A percentile compares a stretch with the other conserved stretches of the same genome.
Conservation (phyloP, 1,140 invertebrate species). For the Ladona fulva region DNA sequence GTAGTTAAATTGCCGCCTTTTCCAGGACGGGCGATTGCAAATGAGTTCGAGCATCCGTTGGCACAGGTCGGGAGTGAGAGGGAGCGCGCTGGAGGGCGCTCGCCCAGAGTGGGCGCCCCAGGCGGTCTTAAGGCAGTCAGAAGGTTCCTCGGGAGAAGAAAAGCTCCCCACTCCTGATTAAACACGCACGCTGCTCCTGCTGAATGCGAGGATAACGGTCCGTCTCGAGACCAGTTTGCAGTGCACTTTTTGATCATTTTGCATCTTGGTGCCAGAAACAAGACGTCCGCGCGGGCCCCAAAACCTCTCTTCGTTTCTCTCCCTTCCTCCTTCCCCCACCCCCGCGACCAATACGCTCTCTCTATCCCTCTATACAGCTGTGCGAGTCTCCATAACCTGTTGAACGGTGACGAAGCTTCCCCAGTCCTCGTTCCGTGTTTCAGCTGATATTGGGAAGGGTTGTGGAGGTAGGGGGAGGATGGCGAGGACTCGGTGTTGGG, state of each 20-base stretch:
- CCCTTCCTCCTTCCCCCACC: not conserved
- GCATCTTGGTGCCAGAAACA: not conserved
- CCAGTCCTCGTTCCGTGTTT: not conserved
- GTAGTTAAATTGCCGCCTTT: not conserved
- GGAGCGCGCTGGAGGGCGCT: not conserved
- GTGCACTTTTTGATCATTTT: slow-evolving; percentile 6
- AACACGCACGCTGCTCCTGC: not conserved
- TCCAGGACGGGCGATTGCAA: not conserved
- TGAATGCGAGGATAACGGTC: not conserved
- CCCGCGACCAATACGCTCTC: not conserved
- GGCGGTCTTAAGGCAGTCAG: no score
- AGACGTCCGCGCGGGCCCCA: not conserved
- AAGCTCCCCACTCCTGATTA: not conserved
- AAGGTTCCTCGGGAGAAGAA: no score
- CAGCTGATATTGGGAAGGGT: not conserved
- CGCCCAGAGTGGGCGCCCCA: no score
- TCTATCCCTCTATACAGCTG: not conserved
- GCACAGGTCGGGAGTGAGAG: not conserved
- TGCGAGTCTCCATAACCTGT: not conserved
- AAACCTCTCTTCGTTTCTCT: not conserved
- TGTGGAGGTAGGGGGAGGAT: not conserved
- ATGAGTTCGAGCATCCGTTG: not conserved
- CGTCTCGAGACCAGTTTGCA: slow-evolving; percentile 2
- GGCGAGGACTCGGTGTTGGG: not conserved
- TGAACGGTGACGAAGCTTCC: slow-evolving; percentile 2